phyloP scores from a whole-genome alignment of 2,888 invertebrate species.

The Acleris laterana region DNA sequence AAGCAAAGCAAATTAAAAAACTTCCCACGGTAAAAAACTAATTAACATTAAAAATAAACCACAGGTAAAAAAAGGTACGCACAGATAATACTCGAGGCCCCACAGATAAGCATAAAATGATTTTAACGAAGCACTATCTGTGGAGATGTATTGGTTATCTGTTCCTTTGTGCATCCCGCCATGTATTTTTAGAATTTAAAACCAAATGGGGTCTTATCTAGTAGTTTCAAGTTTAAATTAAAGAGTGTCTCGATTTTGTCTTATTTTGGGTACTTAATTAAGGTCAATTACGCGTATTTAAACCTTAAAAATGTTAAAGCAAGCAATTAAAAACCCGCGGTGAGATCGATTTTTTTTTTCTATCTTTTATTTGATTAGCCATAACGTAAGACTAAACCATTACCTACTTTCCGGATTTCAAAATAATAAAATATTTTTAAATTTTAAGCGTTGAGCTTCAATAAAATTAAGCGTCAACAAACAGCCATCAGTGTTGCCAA shows the following conservation, averaged over 20 bases:
- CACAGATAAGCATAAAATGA: constrained; percentile 35
- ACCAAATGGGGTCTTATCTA: constrained; percentile 1
- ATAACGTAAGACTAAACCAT: too few species aligned
- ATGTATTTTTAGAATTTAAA: constrained; percentile 22
- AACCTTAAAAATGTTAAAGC: too few species aligned
- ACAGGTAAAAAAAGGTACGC: constrained; percentile 25
- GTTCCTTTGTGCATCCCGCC: constrained; percentile 22
- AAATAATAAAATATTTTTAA: too few species aligned
- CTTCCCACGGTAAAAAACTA: constrained; percentile 19
- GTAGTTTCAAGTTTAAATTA: too few species aligned
- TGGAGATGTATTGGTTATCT: constrained; percentile 25
- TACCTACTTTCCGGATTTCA: too few species aligned
- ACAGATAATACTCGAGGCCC: constrained; percentile 13
- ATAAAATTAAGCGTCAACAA: not conserved
- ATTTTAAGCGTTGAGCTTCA: not conserved
- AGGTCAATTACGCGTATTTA: too few species aligned
- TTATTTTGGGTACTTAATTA: too few species aligned
- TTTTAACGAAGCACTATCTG: constrained; percentile 33
- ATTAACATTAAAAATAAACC: constrained; percentile 26
- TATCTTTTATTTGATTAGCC: too few species aligned
- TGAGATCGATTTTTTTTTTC: too few species aligned
- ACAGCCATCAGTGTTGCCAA: constrained; percentile 4
- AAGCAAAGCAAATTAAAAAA: constrained; percentile 16
- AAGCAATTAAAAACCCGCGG: too few species aligned
- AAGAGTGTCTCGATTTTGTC: too few species aligned